Conservation (phyloP, 2,113 vertebrate species). For the Erinaceus europaeus region DNA sequence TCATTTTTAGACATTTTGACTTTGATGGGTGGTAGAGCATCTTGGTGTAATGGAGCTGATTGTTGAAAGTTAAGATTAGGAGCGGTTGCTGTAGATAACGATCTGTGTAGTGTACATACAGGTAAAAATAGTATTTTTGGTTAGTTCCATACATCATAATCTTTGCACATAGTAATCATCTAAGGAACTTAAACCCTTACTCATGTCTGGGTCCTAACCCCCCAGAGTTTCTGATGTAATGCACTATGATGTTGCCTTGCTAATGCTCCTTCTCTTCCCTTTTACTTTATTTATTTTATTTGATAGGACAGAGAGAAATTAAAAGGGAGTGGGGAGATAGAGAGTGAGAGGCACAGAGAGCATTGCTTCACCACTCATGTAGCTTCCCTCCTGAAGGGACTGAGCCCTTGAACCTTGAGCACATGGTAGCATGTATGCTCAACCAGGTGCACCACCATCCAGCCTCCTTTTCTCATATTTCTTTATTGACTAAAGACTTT, state of each 20-base stretch:
- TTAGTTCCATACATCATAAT: not conserved
- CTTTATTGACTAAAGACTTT: too few species aligned
- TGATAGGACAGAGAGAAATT: too few species aligned
- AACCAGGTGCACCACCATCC: too few species aligned
- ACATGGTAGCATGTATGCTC: too few species aligned
- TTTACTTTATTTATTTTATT: too few species aligned
- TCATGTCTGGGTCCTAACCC: not conserved
- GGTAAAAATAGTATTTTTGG: not conserved
- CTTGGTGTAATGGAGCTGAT: not conserved
- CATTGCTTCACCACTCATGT: not conserved
- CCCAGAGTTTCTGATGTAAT: not conserved
- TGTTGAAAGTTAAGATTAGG: not conserved
- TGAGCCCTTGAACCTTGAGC: too few species aligned
- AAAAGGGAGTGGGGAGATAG: too few species aligned
- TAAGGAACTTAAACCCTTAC: not conserved
- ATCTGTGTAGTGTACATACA: not conserved
- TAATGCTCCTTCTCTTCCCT: not conserved
- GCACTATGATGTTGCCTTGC: not conserved
- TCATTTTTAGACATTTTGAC: not conserved
- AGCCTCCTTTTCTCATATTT: too few species aligned
- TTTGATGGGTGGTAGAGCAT: not conserved
- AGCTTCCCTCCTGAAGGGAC: too few species aligned
- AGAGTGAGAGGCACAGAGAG: too few species aligned
- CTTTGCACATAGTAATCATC: not conserved
- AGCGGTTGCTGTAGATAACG: not conserved